Percentiles rank a stretch among this genome's conserved stretches.
Conservation (phyloP, 2,888 invertebrate species). For the Nymphalis polychloros region DNA sequence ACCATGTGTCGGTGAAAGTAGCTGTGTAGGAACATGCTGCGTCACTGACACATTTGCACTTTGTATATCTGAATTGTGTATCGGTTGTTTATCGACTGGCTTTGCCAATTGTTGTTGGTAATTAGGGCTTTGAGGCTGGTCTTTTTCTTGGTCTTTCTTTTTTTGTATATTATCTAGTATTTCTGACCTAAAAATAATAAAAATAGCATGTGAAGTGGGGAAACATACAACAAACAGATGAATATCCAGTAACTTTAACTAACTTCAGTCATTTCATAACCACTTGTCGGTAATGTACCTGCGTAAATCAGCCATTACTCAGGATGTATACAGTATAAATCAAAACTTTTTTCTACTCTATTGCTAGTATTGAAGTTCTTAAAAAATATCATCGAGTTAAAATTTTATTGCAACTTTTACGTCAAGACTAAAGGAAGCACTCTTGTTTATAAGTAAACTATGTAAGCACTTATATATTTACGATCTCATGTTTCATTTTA, state of each 20-base stretch:
- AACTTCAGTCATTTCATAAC: slow-evolving; percentile 31
- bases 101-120: slow-evolving; percentile 61
- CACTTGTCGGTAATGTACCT: slow-evolving; percentile 39
- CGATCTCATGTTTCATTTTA: neutral
- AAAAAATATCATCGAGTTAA: slow-evolving; percentile 19
- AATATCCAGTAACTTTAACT: slow-evolving; percentile 30
- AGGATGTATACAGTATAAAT: slow-evolving; percentile 11
- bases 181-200: slow-evolving; percentile 79
- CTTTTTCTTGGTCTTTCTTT: slow-evolving; percentile 74
- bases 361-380: slow-evolving; percentile 4
- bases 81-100: slow-evolving; percentile 57
- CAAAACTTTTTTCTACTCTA: slow-evolving; percentile 5
- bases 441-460: slow-evolving; percentile 10
- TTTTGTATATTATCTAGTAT: slow-evolving; percentile 83
- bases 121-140: slow-evolving; percentile 56
- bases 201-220: slow-evolving; percentile 23
- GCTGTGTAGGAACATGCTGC: slow-evolving; percentile 71
- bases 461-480: slow-evolving; percentile 4
- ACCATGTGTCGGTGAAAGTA: slow-evolving; percentile 63
- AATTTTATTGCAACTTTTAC: slow-evolving; percentile 11
- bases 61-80: slow-evolving; percentile 51
- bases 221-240: slow-evolving; percentile 15
- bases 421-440: slow-evolving; percentile 8
- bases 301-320: slow-evolving; percentile 40
- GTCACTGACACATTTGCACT: slow-evolving; percentile 59